phyloP scores from a whole-genome alignment of 2,113 vertebrate species.

The Chloropsis hardwickii region DNA sequence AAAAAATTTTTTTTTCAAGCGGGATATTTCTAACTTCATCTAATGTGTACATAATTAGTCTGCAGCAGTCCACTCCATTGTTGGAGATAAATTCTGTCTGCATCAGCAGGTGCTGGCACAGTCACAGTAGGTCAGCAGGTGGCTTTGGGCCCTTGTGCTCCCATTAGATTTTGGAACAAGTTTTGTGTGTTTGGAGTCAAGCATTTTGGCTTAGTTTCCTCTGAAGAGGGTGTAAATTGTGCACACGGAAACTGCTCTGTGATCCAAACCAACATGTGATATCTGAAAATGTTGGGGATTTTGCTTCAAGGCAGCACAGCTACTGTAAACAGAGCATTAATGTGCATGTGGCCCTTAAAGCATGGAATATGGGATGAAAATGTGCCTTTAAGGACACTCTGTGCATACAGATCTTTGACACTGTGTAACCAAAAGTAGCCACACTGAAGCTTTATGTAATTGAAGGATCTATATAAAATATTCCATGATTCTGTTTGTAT shows the following conservation, averaged over 20 bases:
- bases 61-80: background rate
- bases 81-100: background rate
- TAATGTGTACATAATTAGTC: background rate
- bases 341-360: background rate
- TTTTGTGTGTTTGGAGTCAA: background rate
- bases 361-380: background rate
- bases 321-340: background rate
- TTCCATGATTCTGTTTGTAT: background rate
- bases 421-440: background rate
- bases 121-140: background rate
- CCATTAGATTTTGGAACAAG: slow-evolving; percentile 14
- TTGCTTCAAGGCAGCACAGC: background rate
- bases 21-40: background rate
- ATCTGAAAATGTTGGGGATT: background rate
- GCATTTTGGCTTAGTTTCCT: background rate
- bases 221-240: background rate
- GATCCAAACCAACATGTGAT: background rate
- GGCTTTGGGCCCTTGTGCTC: background rate
- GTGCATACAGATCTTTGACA: background rate
- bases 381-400: background rate
- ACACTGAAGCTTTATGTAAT: background rate
- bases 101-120: background rate
- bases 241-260: background rate
- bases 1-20: background rate
- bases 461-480: background rate